Evolutionary conservation across 2,888 invertebrate genomes (phyloP).

Genomic region (Malacosoma neustria): DNA sequence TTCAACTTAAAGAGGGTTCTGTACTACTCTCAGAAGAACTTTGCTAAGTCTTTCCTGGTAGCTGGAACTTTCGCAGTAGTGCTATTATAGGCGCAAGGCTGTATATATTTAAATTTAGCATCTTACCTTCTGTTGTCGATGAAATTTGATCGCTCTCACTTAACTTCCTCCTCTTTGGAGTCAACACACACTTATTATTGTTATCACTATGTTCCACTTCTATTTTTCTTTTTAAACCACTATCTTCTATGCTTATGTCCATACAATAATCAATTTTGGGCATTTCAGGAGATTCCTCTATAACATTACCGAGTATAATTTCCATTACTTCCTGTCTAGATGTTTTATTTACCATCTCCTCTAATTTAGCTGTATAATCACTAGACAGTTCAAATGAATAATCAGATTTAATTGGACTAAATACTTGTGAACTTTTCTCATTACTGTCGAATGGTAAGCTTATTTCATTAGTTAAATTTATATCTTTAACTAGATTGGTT

Average conservation of each 20-base stretch:
- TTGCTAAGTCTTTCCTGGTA: too few species aligned
- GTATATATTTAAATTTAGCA: too few species aligned
- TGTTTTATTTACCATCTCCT: constrained; percentile 61
- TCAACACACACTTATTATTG: constrained; percentile 47
- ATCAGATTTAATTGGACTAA: constrained; percentile 61
- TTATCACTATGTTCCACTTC: constrained; percentile 43
- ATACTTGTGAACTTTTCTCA: constrained; percentile 21
- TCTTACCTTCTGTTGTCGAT: constrained; percentile 58
- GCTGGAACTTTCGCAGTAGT: too few species aligned
- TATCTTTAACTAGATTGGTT: constrained; percentile 42
- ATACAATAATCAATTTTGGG: constrained; percentile 52
- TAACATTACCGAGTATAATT: constrained; percentile 57
- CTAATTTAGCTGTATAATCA: constrained; percentile 58
- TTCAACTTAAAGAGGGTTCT: too few species aligned
- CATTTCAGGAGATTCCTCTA: constrained; percentile 41
- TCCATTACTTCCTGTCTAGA: constrained; percentile 67
- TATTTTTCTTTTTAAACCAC: constrained; percentile 40
- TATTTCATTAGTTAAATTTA: constrained; percentile 43
- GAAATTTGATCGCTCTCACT: constrained; percentile 60
- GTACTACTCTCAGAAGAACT: too few species aligned
- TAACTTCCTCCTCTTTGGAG: constrained; percentile 48
- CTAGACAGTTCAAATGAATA: constrained; percentile 58
- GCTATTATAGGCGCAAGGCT: too few species aligned
- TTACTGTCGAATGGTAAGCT: constrained; percentile 38
- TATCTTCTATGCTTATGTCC: constrained; percentile 41